Evolutionary conservation across 2,888 invertebrate genomes (phyloP).

Genomic region (Chymomyza procnemis): DNA sequence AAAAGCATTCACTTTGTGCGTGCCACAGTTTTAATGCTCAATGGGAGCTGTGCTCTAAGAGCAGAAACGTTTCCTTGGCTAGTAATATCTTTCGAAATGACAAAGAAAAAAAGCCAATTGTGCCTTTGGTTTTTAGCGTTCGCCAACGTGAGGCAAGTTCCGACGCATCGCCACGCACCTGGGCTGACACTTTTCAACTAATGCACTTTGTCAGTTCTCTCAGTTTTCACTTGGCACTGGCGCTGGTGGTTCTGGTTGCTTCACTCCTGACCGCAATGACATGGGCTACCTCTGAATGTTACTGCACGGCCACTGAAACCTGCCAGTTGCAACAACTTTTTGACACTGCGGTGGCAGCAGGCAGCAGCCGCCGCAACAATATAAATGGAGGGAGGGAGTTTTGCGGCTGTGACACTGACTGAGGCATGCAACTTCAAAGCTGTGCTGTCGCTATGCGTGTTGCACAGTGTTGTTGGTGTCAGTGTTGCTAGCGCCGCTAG

Average conservation of each 20-base stretch:
- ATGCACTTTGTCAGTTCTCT: constrained; percentile 33
- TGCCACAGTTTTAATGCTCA: constrained; percentile 10
- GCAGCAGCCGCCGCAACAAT: background rate
- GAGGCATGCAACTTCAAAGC: constrained; percentile 15
- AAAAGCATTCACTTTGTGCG: constrained; percentile 35
- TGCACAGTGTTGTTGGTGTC: background rate
- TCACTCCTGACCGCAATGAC: background rate
- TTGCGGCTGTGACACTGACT: constrained; percentile 31
- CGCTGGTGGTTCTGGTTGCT: too few relatives aligned
- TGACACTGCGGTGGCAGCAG: background rate
- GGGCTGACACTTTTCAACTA: constrained; percentile 30
- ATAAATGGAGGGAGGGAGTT: background rate
- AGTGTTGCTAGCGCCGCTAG: background rate
- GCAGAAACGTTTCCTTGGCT: background rate
- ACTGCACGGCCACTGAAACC: background rate
- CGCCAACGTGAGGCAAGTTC: background rate
- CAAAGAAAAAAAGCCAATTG: background rate
- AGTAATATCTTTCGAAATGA: background rate
- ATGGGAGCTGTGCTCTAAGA: background rate
- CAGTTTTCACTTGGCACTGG: background rate
- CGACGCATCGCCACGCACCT: background rate
- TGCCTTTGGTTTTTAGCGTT: background rate
- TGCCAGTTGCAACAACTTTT: background rate
- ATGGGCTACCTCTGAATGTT: background rate
- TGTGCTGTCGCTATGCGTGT: constrained; percentile 12